These are phyloP conservation scores for Hemiprocne comata DNA, from an alignment of 2,113 vertebrate genomes.

Conservation along the genomic window DNA sequence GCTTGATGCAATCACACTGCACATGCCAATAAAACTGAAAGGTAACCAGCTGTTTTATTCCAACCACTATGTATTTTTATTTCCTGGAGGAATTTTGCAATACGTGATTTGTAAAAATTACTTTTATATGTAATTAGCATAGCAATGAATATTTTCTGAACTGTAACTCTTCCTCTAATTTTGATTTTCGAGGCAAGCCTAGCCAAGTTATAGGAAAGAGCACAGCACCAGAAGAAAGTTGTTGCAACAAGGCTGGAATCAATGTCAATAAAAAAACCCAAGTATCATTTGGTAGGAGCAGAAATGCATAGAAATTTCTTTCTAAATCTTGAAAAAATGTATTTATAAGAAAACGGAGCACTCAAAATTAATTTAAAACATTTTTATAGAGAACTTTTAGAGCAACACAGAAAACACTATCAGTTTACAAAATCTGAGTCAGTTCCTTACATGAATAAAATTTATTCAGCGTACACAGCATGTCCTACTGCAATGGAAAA, in stretches of 20 bases:
- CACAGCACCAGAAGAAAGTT: not conserved
- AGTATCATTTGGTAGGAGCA: not conserved
- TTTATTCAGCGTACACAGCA: not conserved
- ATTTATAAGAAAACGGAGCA: not conserved
- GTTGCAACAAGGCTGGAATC: constrained; percentile 3
- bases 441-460: constrained; percentile 24
- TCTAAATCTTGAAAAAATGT: not conserved
- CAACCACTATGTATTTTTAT: not conserved
- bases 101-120: constrained; percentile 2
- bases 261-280: not conserved
- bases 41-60: constrained; percentile 13
- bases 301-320: not conserved
- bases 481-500: not conserved
- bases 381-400: not conserved
- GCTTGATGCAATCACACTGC: not conserved
- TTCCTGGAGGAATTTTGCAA: constrained; percentile 33
- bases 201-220: constrained; percentile 24
- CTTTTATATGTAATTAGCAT: not conserved
- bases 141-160: constrained; percentile 18
- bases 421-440: constrained; percentile 21
- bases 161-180: constrained; percentile 21
- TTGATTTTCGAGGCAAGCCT: constrained; percentile 9
- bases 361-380: not conserved
- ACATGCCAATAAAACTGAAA: constrained; percentile 15
- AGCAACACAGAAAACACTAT: not conserved